phyloP scores from a whole-genome alignment of 2,888 invertebrate species.

The Brachypalpus laphriformis region DNA sequence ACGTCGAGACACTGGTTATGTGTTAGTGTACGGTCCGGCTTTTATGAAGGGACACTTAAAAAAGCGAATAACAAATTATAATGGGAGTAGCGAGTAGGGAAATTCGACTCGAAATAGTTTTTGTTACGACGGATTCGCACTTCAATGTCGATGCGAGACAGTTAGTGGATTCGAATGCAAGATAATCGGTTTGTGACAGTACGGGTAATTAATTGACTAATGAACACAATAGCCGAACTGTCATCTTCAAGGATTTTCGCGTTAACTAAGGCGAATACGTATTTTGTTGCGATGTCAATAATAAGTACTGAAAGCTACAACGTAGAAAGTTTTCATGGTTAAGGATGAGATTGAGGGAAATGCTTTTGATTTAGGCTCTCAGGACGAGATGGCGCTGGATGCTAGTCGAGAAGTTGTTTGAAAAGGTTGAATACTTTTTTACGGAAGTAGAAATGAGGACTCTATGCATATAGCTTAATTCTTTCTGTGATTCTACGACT shows the following conservation, averaged over 20 bases:
- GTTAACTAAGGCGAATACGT: constrained; percentile 51
- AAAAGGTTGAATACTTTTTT: not conserved
- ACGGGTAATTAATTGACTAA: constrained; percentile 52
- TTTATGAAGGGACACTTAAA: constrained; percentile 3
- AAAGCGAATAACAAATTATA: constrained; percentile 48
- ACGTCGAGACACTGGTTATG: not conserved
- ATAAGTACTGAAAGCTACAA: constrained; percentile 21
- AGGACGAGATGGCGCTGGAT: constrained; percentile 40
- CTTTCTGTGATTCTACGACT: too few relatives aligned
- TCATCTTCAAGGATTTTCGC: constrained; percentile 55
- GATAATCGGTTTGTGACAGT: constrained; percentile 32
- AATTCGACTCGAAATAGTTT: not conserved
- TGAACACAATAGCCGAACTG: constrained; percentile 55
- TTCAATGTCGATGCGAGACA: constrained; percentile 3
- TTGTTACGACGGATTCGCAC: not conserved
- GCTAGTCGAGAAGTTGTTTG: not conserved
- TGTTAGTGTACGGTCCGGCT: not conserved
- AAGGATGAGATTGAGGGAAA: not conserved
- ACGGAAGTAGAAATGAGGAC: too few relatives aligned
- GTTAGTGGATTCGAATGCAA: not conserved
- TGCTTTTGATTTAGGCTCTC: not conserved
- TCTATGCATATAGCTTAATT: too few relatives aligned
- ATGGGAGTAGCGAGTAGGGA: not conserved
- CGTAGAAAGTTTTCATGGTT: not conserved
- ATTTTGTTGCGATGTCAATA: constrained; percentile 25